Conservation (phyloP, 1,140 invertebrate genomes). For the Aporrectodea caliginosa region DNA sequence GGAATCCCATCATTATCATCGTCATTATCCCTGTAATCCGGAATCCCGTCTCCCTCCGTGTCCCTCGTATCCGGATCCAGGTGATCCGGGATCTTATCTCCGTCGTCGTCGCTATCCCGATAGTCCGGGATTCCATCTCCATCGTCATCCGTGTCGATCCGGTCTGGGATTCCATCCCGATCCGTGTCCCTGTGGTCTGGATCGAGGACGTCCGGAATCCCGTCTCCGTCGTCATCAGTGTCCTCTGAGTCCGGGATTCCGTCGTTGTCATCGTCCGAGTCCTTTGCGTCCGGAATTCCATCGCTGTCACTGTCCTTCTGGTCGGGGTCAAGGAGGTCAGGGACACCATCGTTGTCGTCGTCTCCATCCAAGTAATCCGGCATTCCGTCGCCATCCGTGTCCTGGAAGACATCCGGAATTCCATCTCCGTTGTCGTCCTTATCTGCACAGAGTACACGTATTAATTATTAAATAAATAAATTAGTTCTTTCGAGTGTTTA, state of each 20-base stretch:
- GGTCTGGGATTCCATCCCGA: conserved; percentile 17
- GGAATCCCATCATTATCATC: conserved; percentile 25
- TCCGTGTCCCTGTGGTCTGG: conserved; percentile 13
- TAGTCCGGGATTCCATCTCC: conserved; percentile 16
- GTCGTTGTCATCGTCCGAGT: conserved; percentile 16
- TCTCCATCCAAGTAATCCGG: conserved; percentile 12
- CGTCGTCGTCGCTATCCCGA: conserved; percentile 22
- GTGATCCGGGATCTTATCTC: conserved; percentile 14
- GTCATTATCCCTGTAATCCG: conserved; percentile 6
- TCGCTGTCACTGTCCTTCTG: conserved; percentile 19
- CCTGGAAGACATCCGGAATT: conserved; percentile 18
- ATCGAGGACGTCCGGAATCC: conserved; percentile 19
- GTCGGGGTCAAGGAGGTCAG: conserved; percentile 12
- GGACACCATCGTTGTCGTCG: conserved; percentile 20
- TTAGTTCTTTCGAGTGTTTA: no score
- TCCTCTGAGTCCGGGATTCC: conserved; percentile 24
- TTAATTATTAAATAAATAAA: no score
- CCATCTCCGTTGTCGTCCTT: conserved; percentile 20
- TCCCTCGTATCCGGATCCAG: conserved; percentile 17
- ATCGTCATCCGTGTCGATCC: conserved; percentile 13
- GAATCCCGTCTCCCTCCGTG: conserved; percentile 13
- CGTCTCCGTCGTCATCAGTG: conserved; percentile 12
- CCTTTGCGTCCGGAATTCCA: conserved; percentile 25
- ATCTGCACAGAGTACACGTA: not conserved
- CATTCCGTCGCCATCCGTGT: conserved; percentile 23